A percentile compares a stretch with the other conserved stretches of the same genome.
These are phyloP conservation scores for Diachasma alloeum DNA, from an alignment of 1,140 invertebrate genomes.

Conservation along the genomic window DNA sequence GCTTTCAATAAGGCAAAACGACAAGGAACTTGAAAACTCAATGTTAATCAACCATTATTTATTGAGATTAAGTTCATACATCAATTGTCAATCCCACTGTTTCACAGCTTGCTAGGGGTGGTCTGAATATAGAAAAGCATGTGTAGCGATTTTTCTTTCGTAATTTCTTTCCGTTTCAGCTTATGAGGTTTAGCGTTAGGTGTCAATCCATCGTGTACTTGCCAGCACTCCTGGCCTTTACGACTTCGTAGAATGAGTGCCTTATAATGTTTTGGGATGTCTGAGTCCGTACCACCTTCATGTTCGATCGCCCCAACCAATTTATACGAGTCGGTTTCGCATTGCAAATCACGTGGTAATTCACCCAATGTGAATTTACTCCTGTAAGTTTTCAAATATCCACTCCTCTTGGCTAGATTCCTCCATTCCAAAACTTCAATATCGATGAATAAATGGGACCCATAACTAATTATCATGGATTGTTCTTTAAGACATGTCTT, in stretches of 20 bases:
- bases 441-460: not conserved
- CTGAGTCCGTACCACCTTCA: too few species aligned
- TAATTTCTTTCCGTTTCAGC: not conserved
- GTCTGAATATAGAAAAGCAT: not conserved
- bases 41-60: too few species aligned
- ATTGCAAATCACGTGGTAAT: not conserved
- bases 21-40: too few species aligned
- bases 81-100: too few species aligned
- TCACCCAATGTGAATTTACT: not conserved
- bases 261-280: not conserved
- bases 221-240: not conserved
- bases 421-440: not conserved
- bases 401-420: not conserved
- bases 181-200: not conserved
- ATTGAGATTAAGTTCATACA: not conserved
- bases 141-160: not conserved
- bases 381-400: not conserved
- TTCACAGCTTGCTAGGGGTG: not conserved
- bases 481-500: not conserved
- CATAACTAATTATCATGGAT: not conserved
- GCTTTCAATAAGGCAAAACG: too few species aligned
- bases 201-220: not conserved
- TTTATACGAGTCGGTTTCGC: not conserved
- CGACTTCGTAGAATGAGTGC: not conserved
- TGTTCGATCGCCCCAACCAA: not conserved